phyloP scores from a whole-genome alignment of 2,888 invertebrate species.

The Xanthorhoe designata region DNA sequence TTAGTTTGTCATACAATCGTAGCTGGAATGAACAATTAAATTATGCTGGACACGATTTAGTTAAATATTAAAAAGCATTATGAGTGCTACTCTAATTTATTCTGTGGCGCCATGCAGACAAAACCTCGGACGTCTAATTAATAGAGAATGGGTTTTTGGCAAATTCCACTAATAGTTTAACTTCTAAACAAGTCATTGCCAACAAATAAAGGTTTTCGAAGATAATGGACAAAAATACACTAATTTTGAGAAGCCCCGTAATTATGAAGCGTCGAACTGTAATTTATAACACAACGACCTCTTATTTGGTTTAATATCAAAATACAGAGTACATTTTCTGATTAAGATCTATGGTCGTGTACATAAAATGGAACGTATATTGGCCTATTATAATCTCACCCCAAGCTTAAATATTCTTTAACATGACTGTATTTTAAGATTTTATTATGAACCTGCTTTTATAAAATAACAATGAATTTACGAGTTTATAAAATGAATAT shows the following conservation, averaged over 20 bases:
- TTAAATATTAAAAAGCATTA: not conserved
- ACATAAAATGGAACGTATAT: not conserved
- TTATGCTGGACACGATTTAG: not conserved
- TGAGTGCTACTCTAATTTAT: too few species aligned
- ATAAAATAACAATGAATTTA: not conserved
- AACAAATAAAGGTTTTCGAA: constrained; percentile 16
- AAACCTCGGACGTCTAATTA: not conserved
- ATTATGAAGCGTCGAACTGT: constrained; percentile 23
- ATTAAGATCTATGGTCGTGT: constrained; percentile 5
- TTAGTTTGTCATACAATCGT: too few species aligned
- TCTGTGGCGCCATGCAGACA: not conserved
- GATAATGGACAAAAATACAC: constrained; percentile 26
- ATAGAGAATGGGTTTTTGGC: not conserved
- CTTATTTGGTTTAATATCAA: constrained; percentile 21
- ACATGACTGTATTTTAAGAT: not conserved
- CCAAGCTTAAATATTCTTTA: not conserved
- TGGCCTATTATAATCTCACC: not conserved
- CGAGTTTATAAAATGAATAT: not conserved
- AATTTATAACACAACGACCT: constrained; percentile 17
- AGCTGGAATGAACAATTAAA: too few species aligned
- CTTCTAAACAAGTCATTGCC: constrained; percentile 1
- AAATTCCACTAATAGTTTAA: not conserved
- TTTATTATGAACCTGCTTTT: not conserved
- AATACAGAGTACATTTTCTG: constrained; percentile 14
- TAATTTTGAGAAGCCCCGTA: constrained; percentile 15